Base-by-base conservation (phyloP, 2,113 vertebrate genomes). In the Prietella phreatophila region DNA sequence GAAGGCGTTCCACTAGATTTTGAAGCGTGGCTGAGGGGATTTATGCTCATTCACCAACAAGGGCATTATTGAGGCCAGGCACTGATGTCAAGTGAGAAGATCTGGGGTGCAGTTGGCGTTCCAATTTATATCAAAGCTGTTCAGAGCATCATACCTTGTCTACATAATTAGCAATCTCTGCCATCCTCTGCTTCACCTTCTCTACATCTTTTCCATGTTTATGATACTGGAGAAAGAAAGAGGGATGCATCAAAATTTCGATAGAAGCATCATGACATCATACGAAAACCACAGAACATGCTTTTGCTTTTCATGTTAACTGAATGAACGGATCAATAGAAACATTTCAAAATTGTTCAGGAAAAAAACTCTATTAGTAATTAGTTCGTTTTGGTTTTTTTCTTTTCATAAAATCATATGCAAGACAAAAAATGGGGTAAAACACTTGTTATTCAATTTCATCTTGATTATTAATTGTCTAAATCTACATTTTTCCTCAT, bases 141-240 rank as follows among this genome's bases (percentile, higher is more conserved):
- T 33, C 65, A 30, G n/a, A 7, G 30, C 47, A 89, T 85, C 60
- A 83, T 96, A 99, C 98, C 97, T 99, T 99, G 93, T 99, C 98
- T 76, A 98, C 98, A 27, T 99, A 98, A 95, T 99, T 99, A 90
- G 97, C 98, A 55, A 99, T 98, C 95, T 99, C 98, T 86, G 98
- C 97, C 92, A 99, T 95, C 69, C 98, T 95, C 93, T 98, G 97
- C 92, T 98, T 99, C 85, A 99, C 96, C 95, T 97, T 99, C 82
- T 98, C 97, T 94, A 99, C 94, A 80, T 99, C 97, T 91, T 98
- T 99, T 90, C 98, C 98, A 92, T 99, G 97, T 92, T 97, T 98
- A 96, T 99, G 97, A 95, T 98, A 99, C 97, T 99, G 92, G 27
- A 73, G 5, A 84, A 60, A 39, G 50, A 83, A 10, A 89, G 14